These are phyloP conservation scores for Caenorhabditis wallacei DNA, from an alignment of 2,888 invertebrate species.

Conservation along the genomic window DNA sequence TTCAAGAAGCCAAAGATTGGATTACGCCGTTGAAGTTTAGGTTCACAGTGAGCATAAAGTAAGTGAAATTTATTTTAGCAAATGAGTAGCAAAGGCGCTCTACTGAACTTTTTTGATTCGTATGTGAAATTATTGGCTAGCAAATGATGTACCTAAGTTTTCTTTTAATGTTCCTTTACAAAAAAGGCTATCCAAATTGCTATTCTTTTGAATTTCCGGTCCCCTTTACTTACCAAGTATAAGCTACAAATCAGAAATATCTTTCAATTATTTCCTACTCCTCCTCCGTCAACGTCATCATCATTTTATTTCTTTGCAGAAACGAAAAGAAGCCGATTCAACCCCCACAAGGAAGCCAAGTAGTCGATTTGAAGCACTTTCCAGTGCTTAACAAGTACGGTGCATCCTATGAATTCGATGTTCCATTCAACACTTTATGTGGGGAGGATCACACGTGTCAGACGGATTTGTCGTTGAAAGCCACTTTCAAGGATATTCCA, in stretches of 20 bases:
- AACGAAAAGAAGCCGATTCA: constrained; percentile 70
- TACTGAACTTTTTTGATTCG: no score
- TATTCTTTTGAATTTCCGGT: no score
- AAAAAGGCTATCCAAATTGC: no score
- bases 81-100: no score
- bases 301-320: constrained; percentile 30
- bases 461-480: constrained; percentile 83
- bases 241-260: no score
- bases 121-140: no score
- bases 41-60: constrained; percentile 77
- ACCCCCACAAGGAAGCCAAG: constrained; percentile 65
- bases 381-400: constrained; percentile 80
- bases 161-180: no score
- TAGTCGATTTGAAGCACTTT: constrained; percentile 73
- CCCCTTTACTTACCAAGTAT: no score
- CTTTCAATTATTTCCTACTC: neutral
- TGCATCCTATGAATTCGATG: constrained; percentile 76
- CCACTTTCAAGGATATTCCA: constrained; percentile 72
- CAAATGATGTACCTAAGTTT: no score
- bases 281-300: neutral
- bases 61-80: neutral
- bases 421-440: constrained; percentile 84
- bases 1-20: constrained; percentile 83
- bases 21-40: constrained; percentile 84
- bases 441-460: constrained; percentile 84